Evolutionary conservation across 2,888 invertebrate genomes (phyloP), one percentile per base, ranked within the genome.

Genomic region (Clitarchus hookeri): DNA sequence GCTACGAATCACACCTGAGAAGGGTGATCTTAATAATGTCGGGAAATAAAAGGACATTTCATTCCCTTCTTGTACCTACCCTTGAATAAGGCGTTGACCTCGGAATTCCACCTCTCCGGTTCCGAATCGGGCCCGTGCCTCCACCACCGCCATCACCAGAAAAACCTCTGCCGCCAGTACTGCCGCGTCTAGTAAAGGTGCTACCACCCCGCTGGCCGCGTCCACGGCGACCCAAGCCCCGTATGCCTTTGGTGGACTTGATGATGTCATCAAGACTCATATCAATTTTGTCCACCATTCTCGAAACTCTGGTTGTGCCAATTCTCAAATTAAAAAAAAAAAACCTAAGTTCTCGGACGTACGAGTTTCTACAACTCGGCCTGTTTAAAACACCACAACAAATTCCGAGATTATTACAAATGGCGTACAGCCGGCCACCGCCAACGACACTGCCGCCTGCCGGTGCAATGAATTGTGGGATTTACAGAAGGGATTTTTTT

Each of bases 211-310:
- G 91, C 83, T 94, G 93, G 88, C 94, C 94, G 27, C 91, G 89
- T 25, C 90, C 88, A 48, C 89, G 88, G 44, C 91, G 90, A 44
- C 91, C 90, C 86, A 88, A 84, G 25, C 85, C 87, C 84, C 90
- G 88, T 44, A 88, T 88, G 88, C 93, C 93, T 92, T 95, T 97
- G 89, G 94, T 96, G 90, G 95, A 95, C 93, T 97, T 98, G 90
- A 99, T 99, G 88, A 99, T 98, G 89, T 99, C 99, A 91, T 99
- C 99, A 89, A 99, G 94, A 91, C 98, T 98, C 97, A 98, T 97
- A 92, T 99, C 98, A 92, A 99, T 97, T 93, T 97, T 98, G 91
- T 98, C 97, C 90, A 96, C 96, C 97, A 98, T 97, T 92, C 93
- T 95, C n/a, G 53, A 26, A 84, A 44, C 16, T 36, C 19, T 25